Percentiles rank a stretch among this genome's conserved stretches.
phyloP scores from a whole-genome alignment of 1,140 invertebrate genomes.

The Drosophila orosa region DNA sequence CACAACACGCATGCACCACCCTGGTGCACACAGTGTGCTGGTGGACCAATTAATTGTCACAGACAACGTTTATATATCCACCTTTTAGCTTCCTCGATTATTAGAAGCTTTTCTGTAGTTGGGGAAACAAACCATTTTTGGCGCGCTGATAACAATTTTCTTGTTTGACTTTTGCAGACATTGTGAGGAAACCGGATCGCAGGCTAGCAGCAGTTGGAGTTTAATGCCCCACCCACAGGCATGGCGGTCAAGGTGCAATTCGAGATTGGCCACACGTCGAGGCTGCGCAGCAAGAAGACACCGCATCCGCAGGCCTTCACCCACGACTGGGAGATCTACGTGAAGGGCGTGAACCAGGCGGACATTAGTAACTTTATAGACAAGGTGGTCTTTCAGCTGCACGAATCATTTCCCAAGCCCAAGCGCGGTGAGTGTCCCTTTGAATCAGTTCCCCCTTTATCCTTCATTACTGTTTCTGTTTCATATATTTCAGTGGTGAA shows the following conservation, averaged over 20 bases:
- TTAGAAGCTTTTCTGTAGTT: too few species aligned
- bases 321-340: conserved; percentile 99
- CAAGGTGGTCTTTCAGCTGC: conserved; percentile 96
- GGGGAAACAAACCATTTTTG: conserved; percentile 13
- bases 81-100: neutral
- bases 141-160: neutral
- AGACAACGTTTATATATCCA: conserved; percentile 7
- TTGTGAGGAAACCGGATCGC: conserved; percentile 30
- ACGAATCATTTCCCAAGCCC: conserved; percentile 96
- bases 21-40: conserved; percentile 3
- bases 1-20: conserved; percentile 26
- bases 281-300: conserved; percentile 90
- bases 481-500: conserved; percentile 90
- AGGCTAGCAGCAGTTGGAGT: conserved; percentile 12
- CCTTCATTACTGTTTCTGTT: neutral
- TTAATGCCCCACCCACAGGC: conserved; percentile 60
- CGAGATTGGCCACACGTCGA: conserved; percentile 96
- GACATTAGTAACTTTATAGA: conserved; percentile 96
- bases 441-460: neutral
- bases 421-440: conserved; percentile 88
- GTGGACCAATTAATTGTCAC: neutral
- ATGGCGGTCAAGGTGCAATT: conserved; percentile 93
- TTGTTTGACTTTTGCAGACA: conserved; percentile 8
- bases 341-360: conserved; percentile 92
- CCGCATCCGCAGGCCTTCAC: conserved; percentile 92